These are phyloP conservation scores for Eulithis testata DNA, from an alignment of 2,888 invertebrate species.

Conservation along the genomic window DNA sequence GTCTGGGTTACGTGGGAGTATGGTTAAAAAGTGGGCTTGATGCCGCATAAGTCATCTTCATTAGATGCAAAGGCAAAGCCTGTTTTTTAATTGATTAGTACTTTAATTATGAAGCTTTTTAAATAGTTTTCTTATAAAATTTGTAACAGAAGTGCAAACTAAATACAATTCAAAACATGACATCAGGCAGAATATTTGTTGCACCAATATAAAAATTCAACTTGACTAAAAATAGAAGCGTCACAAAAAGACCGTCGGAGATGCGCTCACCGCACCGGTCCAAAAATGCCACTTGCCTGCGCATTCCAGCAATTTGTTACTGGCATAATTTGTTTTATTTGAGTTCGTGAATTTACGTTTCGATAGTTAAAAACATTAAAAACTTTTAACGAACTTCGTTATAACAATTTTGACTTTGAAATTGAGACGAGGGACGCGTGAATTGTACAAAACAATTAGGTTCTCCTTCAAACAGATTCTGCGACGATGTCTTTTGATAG, in stretches of 20 bases:
- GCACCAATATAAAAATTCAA: constrained; percentile 18
- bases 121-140: too few relatives aligned
- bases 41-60: too few relatives aligned
- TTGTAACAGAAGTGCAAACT: too few relatives aligned
- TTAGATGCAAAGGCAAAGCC: too few relatives aligned
- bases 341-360: constrained; percentile 5
- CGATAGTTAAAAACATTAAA: constrained; percentile 1
- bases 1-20: too few relatives aligned
- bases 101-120: too few relatives aligned
- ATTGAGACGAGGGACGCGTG: not conserved
- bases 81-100: too few relatives aligned
- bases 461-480: not conserved
- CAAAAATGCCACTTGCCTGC: constrained; percentile 36
- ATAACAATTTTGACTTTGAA: constrained; percentile 1
- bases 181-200: constrained; percentile 1
- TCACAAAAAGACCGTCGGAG: constrained; percentile 33
- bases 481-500: not conserved
- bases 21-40: too few relatives aligned
- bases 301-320: constrained; percentile 28
- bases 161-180: too few relatives aligned
- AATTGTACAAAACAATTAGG: not conserved
- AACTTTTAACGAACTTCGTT: not conserved
- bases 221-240: constrained; percentile 30
- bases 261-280: constrained; percentile 29
- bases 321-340: constrained; percentile 20